phyloP scores from a whole-genome alignment of 2,113 vertebrate species.

The Rhinolophus ferrumequinum region DNA sequence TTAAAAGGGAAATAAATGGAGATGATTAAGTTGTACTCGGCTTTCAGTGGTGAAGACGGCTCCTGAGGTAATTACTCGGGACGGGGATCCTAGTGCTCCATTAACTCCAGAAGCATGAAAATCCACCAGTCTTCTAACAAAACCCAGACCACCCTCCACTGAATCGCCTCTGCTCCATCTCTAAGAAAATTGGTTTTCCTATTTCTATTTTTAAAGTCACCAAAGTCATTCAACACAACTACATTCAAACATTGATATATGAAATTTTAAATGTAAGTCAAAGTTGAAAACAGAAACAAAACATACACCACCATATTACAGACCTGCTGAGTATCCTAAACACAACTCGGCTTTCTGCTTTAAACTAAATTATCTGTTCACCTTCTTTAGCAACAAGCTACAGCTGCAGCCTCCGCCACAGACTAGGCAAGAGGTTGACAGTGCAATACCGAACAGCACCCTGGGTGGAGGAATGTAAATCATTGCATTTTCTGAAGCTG shows the following conservation, averaged over 20 bases:
- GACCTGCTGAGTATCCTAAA: neutral
- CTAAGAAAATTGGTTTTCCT: neutral
- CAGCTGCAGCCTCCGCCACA: neutral
- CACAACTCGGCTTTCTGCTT: neutral
- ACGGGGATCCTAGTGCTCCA: neutral
- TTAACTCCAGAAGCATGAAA: slow-evolving; percentile 6
- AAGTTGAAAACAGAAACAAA: neutral
- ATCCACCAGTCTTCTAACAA: neutral
- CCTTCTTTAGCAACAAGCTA: neutral
- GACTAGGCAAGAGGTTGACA: neutral
- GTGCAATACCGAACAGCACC: neutral
- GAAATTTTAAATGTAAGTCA: slow-evolving; percentile 32
- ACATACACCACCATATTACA: neutral
- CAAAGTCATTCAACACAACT: neutral
- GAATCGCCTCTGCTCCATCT: neutral
- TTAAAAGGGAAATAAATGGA: neutral
- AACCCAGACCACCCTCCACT: neutral
- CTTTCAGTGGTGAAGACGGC: neutral
- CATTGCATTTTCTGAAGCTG: neutral
- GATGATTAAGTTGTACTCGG: neutral
- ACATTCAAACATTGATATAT: neutral
- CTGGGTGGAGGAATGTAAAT: neutral
- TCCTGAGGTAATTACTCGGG: neutral
- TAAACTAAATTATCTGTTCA: neutral
- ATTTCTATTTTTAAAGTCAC: neutral